phyloP scores from a whole-genome alignment of 2,797 vertebrate species.

The Crax fasciolata region DNA sequence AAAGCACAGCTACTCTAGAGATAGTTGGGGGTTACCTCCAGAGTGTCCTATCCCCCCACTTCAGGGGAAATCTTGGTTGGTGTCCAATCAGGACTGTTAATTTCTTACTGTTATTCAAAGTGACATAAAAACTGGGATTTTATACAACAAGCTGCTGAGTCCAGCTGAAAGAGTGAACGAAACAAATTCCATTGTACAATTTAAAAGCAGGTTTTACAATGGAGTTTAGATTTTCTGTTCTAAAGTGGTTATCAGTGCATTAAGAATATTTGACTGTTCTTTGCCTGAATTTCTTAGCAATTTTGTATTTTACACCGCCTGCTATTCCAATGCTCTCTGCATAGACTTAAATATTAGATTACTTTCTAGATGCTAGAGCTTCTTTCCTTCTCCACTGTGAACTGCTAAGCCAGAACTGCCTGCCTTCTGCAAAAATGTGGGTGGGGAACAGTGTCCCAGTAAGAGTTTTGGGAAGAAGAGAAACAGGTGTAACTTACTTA shows the following conservation, averaged over 20 bases:
- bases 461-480: background rate
- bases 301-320: background rate
- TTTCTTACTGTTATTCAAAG: background rate
- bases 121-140: background rate
- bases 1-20: background rate
- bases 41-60: too few species aligned
- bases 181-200: background rate
- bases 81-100: background rate
- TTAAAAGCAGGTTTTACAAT: background rate
- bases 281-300: background rate
- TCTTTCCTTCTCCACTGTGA: background rate
- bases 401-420: background rate
- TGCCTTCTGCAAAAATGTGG: background rate
- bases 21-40: background rate
- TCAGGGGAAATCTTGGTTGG: background rate
- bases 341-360: background rate
- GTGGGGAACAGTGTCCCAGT: background rate
- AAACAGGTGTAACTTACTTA: constrained; percentile 83
- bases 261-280: background rate
- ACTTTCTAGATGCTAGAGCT: background rate
- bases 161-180: background rate
- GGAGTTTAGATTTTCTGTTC: background rate
- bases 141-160: background rate
- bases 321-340: background rate
- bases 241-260: background rate